Conservation (phyloP, 2,888 invertebrate species). For the Eupithecia abbreviata region DNA sequence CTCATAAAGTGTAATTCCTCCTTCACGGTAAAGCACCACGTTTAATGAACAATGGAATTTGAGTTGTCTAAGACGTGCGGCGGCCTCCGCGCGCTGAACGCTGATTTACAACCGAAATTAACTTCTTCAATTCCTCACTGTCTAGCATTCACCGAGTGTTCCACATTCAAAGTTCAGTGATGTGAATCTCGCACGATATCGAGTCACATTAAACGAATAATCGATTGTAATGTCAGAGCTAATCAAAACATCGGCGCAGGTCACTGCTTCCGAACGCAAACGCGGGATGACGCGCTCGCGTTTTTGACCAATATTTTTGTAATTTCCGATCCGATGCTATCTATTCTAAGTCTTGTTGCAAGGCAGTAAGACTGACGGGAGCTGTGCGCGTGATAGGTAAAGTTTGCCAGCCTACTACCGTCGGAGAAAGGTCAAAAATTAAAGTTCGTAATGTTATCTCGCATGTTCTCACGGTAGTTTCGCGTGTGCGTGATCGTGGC, state of each 20-base stretch:
- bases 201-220: conserved; percentile 76
- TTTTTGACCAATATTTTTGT: conserved; percentile 53
- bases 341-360: conserved; percentile 35
- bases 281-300: conserved; percentile 73
- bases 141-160: conserved; percentile 44
- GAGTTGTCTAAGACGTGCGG: conserved; percentile 29
- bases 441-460: conserved; percentile 69
- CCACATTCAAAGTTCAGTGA: conserved; percentile 57
- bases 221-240: conserved; percentile 81
- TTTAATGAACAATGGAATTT: conserved; percentile 40
- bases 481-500: conserved; percentile 62
- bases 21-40: conserved; percentile 36
- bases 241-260: conserved; percentile 81
- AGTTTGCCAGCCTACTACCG: conserved; percentile 49
- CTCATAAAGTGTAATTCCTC: conserved; percentile 46
- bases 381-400: conserved; percentile 14
- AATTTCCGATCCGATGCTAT: conserved; percentile 21
- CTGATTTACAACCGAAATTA: conserved; percentile 33
- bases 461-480: conserved; percentile 75
- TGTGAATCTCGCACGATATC: conserved; percentile 61
- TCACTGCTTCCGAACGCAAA: conserved; percentile 80
- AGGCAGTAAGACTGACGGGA: conserved; percentile 25
- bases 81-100: conserved; percentile 17
- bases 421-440: conserved; percentile 71
- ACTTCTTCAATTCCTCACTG: conserved; percentile 20